Conservation (phyloP, 2,888 invertebrate species). For the Tanytarsus gracilentus region DNA sequence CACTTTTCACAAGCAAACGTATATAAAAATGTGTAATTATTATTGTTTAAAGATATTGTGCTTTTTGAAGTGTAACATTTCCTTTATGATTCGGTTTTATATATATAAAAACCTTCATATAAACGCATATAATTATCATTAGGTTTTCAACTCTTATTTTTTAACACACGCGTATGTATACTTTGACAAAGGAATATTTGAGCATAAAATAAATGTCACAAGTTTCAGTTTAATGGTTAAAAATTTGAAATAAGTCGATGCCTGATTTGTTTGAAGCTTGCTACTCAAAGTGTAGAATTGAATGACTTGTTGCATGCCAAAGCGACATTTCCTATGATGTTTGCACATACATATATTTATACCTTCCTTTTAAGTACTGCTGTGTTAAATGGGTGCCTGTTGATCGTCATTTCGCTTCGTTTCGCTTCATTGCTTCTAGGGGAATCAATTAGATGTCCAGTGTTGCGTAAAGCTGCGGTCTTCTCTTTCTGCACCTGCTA, state of each 20-base stretch:
- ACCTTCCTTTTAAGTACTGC: neutral
- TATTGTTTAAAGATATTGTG: constrained; percentile 29
- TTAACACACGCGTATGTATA: too few species aligned
- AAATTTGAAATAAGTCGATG: too few species aligned
- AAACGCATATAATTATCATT: constrained; percentile 29
- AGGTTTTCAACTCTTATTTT: too few species aligned
- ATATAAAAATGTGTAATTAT: constrained; percentile 26
- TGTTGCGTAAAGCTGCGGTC: constrained; percentile 13
- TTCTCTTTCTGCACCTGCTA: constrained; percentile 16
- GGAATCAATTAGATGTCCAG: constrained; percentile 26
- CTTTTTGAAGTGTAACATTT: constrained; percentile 29
- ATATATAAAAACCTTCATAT: constrained; percentile 6
- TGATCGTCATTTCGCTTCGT: neutral
- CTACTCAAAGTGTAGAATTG: constrained; percentile 15
- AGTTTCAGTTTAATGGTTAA: too few species aligned
- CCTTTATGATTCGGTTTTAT: constrained; percentile 25
- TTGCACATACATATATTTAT: constrained; percentile 2
- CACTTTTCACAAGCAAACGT: neutral
- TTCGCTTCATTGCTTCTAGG: constrained; percentile 24
- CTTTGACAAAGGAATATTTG: too few species aligned
- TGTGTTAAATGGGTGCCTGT: constrained; percentile 12
- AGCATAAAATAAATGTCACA: too few species aligned
- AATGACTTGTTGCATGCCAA: constrained; percentile 26
- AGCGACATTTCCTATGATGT: constrained; percentile 7
- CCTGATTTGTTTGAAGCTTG: neutral